Evolutionary conservation across 2,888 invertebrate genomes (phyloP).

Genomic region (Halocaridina rubra): DNA sequence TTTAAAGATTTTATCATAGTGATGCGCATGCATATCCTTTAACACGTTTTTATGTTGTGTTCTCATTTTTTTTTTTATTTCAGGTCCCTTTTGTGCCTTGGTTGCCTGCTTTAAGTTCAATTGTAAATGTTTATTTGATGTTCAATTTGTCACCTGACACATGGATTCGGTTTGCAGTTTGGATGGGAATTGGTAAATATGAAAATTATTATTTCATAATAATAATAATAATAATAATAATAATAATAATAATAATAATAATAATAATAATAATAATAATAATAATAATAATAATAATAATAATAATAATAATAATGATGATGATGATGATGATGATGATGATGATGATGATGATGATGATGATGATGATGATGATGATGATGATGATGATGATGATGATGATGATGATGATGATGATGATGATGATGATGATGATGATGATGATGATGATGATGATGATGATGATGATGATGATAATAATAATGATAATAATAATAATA

Average conservation of each 20-base stretch:
- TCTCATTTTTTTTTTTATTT: slow-evolving; percentile 64
- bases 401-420: not conserved
- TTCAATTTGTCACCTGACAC: slow-evolving; percentile 80
- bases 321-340: not conserved
- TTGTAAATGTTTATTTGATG: slow-evolving; percentile 88
- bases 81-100: slow-evolving; percentile 88
- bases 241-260: not conserved
- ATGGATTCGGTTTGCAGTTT: slow-evolving; percentile 85
- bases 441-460: not conserved
- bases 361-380: not conserved
- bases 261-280: not conserved
- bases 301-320: not conserved
- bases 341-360: not conserved
- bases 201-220: not conserved
- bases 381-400: not conserved
- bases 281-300: not conserved
- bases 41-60: no score
- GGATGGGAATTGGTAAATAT: slow-evolving; percentile 78
- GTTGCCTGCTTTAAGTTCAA: slow-evolving; percentile 82
- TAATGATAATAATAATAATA: not conserved
- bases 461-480: not conserved
- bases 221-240: not conserved
- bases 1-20: no score
- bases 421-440: not conserved
- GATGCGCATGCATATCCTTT: no score